Evolutionary conservation across 2,888 invertebrate genomes (phyloP), one percentile per base, ranked within the genome.

Genomic region (Coelinius sp.): DNA sequence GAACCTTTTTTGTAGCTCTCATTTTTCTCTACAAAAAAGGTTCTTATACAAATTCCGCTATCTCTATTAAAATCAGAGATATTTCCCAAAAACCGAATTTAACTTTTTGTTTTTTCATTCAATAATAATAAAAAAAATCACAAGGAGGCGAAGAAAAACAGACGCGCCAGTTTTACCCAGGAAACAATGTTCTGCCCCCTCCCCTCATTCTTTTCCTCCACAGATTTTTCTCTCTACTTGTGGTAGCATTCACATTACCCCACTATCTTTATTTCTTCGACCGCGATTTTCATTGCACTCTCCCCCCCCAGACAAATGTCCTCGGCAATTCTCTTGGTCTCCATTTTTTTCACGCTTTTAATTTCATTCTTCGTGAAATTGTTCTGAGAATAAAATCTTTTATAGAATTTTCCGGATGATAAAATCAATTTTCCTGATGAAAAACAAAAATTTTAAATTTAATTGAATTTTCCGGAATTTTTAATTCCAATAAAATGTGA

Each of bases 251-350:
- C 56, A 56, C 56, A 56, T 56, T 56, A 56, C 27, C n/a, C 56
- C 56, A 56, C 56, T 56, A 56, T 56, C 56, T 56, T 56, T 27
- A 56, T 56, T 56, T 56, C 56, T 56, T 27, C 56, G 56, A 27
- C 27, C 56, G 17, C 56, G 27, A 56, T 56, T 56, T 56, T 56
- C 27, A 56, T 56, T 56, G 27, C 27, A 27, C 14, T n/a, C 44
- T 12, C n/a, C n/a, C n/a, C n/a, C n/a, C n/a, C n/a, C 14, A 20
- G 17, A 56, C 56, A 27, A 56, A 27, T 25, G 56, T n/a, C 56
- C 24, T 6, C 27, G 56, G 17, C 27, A 56, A 27, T 56, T 56
- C 25, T 56, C 27, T 27, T n/a, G 17, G 56, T 12, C 56, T 56
- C 56, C 12, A 56, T 53, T 17, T 52, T 22, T 52, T 52, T 52